Percentiles rank a stretch among this genome's conserved stretches.
phyloP scores from a whole-genome alignment of 1,140 invertebrate genomes.

The Meloidogyne exigua region DNA sequence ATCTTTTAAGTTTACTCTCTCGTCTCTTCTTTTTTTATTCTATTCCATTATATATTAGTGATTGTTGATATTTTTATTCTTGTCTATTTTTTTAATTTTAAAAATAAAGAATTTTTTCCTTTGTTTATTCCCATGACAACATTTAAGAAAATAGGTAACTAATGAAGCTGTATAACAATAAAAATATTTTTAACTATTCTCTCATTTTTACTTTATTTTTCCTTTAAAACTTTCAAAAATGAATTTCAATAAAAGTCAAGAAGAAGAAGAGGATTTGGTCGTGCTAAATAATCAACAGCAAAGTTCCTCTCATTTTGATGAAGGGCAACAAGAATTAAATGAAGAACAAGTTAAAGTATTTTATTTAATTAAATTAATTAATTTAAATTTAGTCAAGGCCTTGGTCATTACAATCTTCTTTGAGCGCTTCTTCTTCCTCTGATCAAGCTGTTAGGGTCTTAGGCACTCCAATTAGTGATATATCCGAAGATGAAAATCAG shows the following conservation, averaged over 20 bases:
- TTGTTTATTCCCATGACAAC: neutral
- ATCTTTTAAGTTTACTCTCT: no score
- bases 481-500: conserved; percentile 8
- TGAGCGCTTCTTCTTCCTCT: neutral
- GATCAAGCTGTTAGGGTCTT: neutral
- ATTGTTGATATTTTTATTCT: no score
- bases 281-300: neutral
- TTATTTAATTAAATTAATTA: neutral
- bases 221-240: neutral
- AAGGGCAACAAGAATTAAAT: neutral
- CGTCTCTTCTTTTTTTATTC: no score
- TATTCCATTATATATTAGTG: no score
- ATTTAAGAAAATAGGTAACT: neutral
- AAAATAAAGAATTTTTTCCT: neutral
- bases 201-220: no score
- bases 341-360: neutral
- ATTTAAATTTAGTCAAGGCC: neutral
- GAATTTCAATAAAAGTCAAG: neutral
- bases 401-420: neutral
- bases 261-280: neutral
- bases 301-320: neutral
- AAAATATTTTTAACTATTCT: no score
- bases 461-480: conserved; percentile 20
- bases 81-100: no score
- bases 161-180: no score